phyloP scores from a whole-genome alignment of 1,140 invertebrate genomes.

The Nasonia longicornis region DNA sequence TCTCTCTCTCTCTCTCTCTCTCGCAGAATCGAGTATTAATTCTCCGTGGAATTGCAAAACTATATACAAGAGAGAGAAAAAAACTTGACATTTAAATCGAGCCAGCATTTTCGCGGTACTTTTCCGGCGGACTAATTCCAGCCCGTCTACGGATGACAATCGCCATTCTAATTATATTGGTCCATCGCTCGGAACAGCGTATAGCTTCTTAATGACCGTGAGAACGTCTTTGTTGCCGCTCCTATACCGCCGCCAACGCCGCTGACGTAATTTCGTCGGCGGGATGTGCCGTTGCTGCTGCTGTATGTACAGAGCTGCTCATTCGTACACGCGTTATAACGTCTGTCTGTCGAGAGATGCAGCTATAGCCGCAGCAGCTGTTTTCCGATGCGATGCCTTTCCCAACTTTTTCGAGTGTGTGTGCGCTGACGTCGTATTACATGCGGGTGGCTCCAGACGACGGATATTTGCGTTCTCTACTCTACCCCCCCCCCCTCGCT shows the following conservation, averaged over 20 bases:
- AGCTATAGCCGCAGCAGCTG: not conserved
- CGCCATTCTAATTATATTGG: constrained; percentile 17
- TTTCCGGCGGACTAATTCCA: not conserved
- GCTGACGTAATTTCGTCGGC: constrained; percentile 25
- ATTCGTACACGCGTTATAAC: not conserved
- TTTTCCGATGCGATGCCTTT: not conserved
- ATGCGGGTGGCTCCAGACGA: not conserved
- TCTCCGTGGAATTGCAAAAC: too few relatives aligned
- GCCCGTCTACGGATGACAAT: not conserved
- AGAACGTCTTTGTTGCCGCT: constrained; percentile 36
- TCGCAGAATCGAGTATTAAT: too few relatives aligned
- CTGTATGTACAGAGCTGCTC: not conserved
- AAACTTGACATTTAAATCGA: not conserved
- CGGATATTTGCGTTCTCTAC: not conserved
- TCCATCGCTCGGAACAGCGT: constrained; percentile 1
- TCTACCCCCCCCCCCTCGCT: not conserved
- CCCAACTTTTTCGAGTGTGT: not conserved
- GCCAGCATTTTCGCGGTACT: not conserved
- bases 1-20: too few relatives aligned
- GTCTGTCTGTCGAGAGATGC: not conserved
- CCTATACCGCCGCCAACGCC: not conserved
- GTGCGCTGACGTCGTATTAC: not conserved
- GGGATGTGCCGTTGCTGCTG: not conserved
- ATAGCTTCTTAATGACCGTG: constrained; percentile 27
- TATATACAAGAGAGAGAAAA: not conserved